Conservation (phyloP, 2,797 vertebrate species). For the Pangasius mekongensis region DNA sequence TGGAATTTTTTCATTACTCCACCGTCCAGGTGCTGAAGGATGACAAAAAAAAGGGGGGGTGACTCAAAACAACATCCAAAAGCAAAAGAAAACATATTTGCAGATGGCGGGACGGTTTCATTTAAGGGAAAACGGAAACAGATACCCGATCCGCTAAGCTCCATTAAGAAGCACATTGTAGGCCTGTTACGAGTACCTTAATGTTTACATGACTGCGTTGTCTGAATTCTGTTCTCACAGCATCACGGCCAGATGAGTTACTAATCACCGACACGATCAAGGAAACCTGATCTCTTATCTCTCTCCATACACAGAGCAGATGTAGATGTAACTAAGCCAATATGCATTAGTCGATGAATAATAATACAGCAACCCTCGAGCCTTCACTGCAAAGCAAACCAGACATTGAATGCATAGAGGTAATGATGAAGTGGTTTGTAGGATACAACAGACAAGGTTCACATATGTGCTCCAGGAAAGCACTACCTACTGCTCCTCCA, state of each 20-base stretch:
- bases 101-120: slow-evolving; percentile 36
- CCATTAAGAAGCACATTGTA: slow-evolving; percentile 33
- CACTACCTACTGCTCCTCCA: slow-evolving; percentile 22
- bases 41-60: slow-evolving; percentile 18
- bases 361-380: slow-evolving; percentile 21
- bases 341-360: slow-evolving; percentile 46
- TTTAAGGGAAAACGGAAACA: slow-evolving; percentile 42
- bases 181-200: slow-evolving; percentile 22
- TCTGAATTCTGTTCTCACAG: slow-evolving; percentile 40
- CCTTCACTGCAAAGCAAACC: slow-evolving; percentile 25
- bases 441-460: slow-evolving; percentile 39
- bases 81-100: slow-evolving; percentile 45
- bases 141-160: slow-evolving; percentile 14
- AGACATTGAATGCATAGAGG: slow-evolving; percentile 28
- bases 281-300: slow-evolving; percentile 42
- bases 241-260: slow-evolving; percentile 38
- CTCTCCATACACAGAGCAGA: slow-evolving; percentile 42
- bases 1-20: slow-evolving; percentile 45
- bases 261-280: slow-evolving; percentile 50
- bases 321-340: slow-evolving; percentile 43
- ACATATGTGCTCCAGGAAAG: slow-evolving; percentile 41
- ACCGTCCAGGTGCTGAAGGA: slow-evolving; percentile 34
- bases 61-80: slow-evolving; percentile 49
- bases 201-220: slow-evolving; percentile 44
- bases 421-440: slow-evolving; percentile 45